Evolutionary conservation across 2,797 vertebrate species (phyloP), one percentile per base, ranked within the genome.

Genomic region (Oreochromis grahami): DNA sequence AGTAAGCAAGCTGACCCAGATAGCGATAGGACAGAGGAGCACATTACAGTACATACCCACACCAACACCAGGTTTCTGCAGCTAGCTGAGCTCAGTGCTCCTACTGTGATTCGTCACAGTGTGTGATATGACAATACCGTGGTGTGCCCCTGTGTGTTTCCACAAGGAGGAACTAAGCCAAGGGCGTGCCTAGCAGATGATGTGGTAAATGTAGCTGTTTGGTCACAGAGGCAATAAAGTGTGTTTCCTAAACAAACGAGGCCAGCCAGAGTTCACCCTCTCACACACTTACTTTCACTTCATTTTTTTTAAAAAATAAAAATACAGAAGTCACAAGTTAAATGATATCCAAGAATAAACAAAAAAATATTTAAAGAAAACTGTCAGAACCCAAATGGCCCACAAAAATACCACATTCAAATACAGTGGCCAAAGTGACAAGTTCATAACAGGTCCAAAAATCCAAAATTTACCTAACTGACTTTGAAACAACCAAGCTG

Each of bases 131-230:
- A 86, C 82, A 80, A 89, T 58, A 80, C 26, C 58, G 55, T 7
- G 50, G 84, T 52, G 77, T 78, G 70, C 36, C 63, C 56, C 80
- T 21, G 55, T 60, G 77, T n/a, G 56, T 68, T 52, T 43, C 43
- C 70, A 84, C 24, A 91, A 95, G 94, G 93, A 94, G 95, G 94
- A 95, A 95, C 90, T 9, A 24, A 85, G 83, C 55, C 55, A 78
- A 88, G 94, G 95, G 95, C 86, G 95, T 94, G 95, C 78, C 90
- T 3, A 15, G 15, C 89, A 86, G 79, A 90, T 88, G 88, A 93
- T 90, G 85, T 78, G 90, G 88, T 94, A 92, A 93, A 91, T 90
- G 87, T 76, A 93, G 88, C 65, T 63, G 84, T 89, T 82, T 77
- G 87, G 56, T 84, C 92, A 94, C 85, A 84, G 77, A 87, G 79